These are phyloP conservation scores for Paramuricea clavata DNA, from an alignment of 92 coral and sea anemone species.

Conservation along the genomic window DNA sequence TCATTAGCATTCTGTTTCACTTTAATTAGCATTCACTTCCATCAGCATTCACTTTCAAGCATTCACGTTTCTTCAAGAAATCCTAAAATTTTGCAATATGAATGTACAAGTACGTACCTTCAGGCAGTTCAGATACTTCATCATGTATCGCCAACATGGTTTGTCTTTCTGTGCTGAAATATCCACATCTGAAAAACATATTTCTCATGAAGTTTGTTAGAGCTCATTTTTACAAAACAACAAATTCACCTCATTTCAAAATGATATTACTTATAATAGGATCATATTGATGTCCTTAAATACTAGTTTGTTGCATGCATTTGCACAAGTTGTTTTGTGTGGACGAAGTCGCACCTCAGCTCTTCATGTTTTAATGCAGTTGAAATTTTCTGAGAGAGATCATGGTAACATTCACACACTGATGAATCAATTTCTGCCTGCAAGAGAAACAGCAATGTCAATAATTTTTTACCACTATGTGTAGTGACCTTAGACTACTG, in stretches of 20 bases:
- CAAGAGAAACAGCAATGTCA: background rate
- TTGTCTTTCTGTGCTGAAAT: constrained; percentile 92
- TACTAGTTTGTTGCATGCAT: no score
- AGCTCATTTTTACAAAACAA: no score
- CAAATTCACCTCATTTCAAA: no score
- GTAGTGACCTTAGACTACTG: background rate
- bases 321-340: no score
- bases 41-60: background rate
- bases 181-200: constrained; percentile 78
- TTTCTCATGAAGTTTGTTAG: no score
- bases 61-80: no score
- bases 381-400: constrained; percentile 89
- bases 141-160: constrained; percentile 94
- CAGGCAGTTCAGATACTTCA: constrained; percentile 92
- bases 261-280: no score
- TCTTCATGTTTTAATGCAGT: constrained; percentile 97
- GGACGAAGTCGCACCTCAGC: no score
- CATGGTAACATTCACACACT: constrained; percentile 87
- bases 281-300: no score
- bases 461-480: background rate
- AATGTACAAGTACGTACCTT: no score
- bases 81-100: no score
- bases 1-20: background rate
- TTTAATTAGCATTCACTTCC: background rate
- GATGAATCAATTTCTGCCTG: constrained; percentile 91